Conservation (phyloP, 1,140 invertebrate species). For the Zaprionus camerounensis region DNA sequence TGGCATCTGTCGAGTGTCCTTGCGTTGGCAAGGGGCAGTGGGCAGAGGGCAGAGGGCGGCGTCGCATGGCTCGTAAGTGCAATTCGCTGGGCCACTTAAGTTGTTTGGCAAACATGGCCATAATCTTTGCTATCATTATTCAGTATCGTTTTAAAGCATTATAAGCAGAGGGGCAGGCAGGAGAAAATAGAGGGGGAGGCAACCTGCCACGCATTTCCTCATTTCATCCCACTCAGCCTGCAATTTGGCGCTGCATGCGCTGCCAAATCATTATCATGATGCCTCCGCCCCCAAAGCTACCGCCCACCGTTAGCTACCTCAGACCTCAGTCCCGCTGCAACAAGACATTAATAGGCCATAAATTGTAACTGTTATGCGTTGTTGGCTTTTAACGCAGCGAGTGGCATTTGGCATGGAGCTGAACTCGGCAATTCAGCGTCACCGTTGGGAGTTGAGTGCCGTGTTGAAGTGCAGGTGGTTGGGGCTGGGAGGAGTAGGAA, state of each 20-base stretch:
- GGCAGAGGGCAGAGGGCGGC: background rate
- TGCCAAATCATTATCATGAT: slow-evolving; percentile 29
- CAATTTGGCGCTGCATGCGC: slow-evolving; percentile 12
- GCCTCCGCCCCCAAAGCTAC: slow-evolving; percentile 19
- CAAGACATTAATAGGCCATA: slow-evolving; percentile 79
- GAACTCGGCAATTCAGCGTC: slow-evolving; percentile 39
- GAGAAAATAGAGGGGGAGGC: background rate
- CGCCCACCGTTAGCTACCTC: slow-evolving; percentile 63
- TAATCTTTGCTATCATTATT: slow-evolving; percentile 62
- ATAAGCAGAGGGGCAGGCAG: background rate
- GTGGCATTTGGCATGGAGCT: slow-evolving; percentile 68
- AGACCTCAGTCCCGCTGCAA: slow-evolving; percentile 14
- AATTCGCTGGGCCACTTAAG: slow-evolving; percentile 66
- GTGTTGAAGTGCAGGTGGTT: background rate
- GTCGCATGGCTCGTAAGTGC: slow-evolving; percentile 55
- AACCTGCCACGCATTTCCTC: background rate
- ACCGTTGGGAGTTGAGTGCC: slow-evolving; percentile 53
- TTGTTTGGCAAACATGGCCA: slow-evolving; percentile 62
- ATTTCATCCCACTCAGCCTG: background rate
- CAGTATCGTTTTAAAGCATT: slow-evolving; percentile 60
- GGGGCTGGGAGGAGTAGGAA: background rate
- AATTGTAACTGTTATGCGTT: slow-evolving; percentile 82
- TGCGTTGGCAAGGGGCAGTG: background rate
- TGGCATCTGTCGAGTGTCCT: slow-evolving; percentile 41
- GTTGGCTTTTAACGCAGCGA: slow-evolving; percentile 76